These are phyloP conservation scores for Cyrtodaria siliqua DNA, from an alignment of 2,888 invertebrate genomes.

Conservation along the genomic window DNA sequence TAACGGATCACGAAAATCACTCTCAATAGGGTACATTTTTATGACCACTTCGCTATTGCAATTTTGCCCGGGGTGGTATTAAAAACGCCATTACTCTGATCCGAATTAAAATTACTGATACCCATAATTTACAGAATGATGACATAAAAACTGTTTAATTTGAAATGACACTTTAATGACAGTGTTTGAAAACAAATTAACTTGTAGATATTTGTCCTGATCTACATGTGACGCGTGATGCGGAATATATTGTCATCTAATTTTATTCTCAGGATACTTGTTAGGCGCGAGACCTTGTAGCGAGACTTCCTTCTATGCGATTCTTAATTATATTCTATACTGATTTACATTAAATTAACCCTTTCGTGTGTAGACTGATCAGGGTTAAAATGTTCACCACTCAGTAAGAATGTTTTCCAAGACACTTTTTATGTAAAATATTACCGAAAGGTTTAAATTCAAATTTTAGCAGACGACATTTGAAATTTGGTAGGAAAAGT, in stretches of 20 bases:
- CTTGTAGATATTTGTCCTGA: conserved; percentile 25
- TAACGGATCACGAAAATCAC: conserved; percentile 44
- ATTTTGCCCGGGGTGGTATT: conserved; percentile 36
- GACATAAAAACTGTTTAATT: conserved; percentile 60
- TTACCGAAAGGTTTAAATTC: no score
- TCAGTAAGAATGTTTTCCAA: no score
- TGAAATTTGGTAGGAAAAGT: no score
- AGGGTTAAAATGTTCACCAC: no score
- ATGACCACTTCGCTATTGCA: conserved; percentile 39
- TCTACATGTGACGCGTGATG: conserved; percentile 25
- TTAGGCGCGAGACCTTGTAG: no score
- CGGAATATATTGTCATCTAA: not conserved
- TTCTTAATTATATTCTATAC: no score
- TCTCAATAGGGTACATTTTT: conserved; percentile 57
- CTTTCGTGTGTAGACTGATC: no score
- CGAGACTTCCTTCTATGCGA: no score
- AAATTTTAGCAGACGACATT: no score
- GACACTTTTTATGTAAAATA: no score
- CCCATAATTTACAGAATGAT: conserved; percentile 55
- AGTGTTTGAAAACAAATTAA: conserved; percentile 36
- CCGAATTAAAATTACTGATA: conserved; percentile 52
- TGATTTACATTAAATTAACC: no score
- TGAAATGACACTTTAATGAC: conserved; percentile 64
- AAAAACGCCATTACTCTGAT: conserved; percentile 50
- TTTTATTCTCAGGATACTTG: no score